Conservation (phyloP, 1,140 invertebrate species). For the Hermetia illucens region DNA sequence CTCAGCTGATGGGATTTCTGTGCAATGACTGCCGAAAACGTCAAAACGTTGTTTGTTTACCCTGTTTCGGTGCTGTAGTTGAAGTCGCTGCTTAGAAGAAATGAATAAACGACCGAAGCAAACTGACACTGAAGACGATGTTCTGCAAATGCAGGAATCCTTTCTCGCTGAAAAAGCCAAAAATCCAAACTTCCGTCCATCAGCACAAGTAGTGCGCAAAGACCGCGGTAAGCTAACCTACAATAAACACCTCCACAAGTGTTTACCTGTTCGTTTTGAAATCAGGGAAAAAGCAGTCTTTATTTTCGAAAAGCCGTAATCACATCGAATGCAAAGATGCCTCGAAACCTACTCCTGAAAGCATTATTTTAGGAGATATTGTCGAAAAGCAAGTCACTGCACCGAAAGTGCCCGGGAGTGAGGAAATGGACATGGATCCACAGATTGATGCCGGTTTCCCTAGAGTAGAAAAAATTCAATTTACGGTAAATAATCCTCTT, state of each 20-base stretch:
- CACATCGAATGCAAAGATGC: conserved; percentile 18
- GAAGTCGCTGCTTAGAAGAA: too few relatives aligned
- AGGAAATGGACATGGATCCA: conserved; percentile 6
- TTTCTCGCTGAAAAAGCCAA: conserved; percentile 39
- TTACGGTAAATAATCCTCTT: conserved; percentile 14
- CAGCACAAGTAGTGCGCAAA: conserved; percentile 41
- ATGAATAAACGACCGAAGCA: conserved; percentile 47
- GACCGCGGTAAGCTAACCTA: conserved; percentile 19
- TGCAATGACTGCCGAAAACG: too few relatives aligned
- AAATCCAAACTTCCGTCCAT: conserved; percentile 34
- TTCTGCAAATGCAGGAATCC: conserved; percentile 52
- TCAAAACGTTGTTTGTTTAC: too few relatives aligned
- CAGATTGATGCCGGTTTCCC: conserved; percentile 21
- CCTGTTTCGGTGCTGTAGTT: too few relatives aligned
- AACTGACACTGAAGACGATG: conserved; percentile 48
- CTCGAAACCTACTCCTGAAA: too few relatives aligned
- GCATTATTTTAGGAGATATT: conserved; percentile 41
- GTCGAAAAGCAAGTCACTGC: conserved; percentile 33
- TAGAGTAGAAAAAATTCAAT: conserved; percentile 18
- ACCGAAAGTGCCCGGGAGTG: conserved; percentile 1
- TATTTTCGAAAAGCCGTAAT: conserved; percentile 19
- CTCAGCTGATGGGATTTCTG: too few relatives aligned
- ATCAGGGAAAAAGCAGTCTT: conserved; percentile 8
- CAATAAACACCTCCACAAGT: neutral
- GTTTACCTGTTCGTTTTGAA: neutral